Evolutionary conservation across 2,888 invertebrate genomes (phyloP).

Genomic region (Luperina testacea): DNA sequence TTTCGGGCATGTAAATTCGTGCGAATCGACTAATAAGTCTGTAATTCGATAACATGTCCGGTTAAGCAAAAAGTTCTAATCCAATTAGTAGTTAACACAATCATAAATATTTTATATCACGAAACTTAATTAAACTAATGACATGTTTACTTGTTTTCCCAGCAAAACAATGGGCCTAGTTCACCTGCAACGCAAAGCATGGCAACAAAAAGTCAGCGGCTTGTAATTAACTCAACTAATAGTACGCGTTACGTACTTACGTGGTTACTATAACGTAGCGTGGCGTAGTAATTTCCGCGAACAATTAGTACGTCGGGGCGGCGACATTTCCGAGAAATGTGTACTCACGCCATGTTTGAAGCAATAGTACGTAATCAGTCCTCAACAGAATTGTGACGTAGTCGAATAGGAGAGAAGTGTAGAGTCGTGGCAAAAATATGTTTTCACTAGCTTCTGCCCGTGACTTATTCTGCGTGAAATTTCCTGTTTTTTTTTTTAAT

Average conservation of each 20-base stretch:
- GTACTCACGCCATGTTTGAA: slow-evolving; percentile 40
- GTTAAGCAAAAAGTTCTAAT: slow-evolving; percentile 11
- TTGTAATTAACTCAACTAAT: slow-evolving; percentile 52
- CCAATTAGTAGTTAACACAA: slow-evolving; percentile 32
- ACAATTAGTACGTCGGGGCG: slow-evolving; percentile 64
- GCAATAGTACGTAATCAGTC: slow-evolving; percentile 31
- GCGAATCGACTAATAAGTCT: not conserved
- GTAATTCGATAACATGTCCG: not conserved
- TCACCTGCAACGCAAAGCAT: slow-evolving; percentile 31
- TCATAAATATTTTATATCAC: slow-evolving; percentile 17
- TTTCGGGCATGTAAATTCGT: not conserved
- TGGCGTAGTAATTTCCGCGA: slow-evolving; percentile 73
- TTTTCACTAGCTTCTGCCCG: no score
- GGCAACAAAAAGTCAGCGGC: slow-evolving; percentile 40
- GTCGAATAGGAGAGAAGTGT: not conserved
- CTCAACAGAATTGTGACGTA: slow-evolving; percentile 20
- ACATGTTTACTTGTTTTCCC: slow-evolving; percentile 40
- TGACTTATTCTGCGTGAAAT: not conserved
- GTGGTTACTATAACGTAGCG: slow-evolving; percentile 63
- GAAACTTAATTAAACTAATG: slow-evolving; percentile 41
- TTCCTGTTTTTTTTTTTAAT: no score
- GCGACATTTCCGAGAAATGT: slow-evolving; percentile 64
- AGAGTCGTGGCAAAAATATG: not conserved
- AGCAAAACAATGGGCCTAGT: slow-evolving; percentile 40
- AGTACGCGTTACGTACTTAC: slow-evolving; percentile 49